Conservation (phyloP, 1,140 invertebrate genomes). For the Drosophila rhopaloa region DNA sequence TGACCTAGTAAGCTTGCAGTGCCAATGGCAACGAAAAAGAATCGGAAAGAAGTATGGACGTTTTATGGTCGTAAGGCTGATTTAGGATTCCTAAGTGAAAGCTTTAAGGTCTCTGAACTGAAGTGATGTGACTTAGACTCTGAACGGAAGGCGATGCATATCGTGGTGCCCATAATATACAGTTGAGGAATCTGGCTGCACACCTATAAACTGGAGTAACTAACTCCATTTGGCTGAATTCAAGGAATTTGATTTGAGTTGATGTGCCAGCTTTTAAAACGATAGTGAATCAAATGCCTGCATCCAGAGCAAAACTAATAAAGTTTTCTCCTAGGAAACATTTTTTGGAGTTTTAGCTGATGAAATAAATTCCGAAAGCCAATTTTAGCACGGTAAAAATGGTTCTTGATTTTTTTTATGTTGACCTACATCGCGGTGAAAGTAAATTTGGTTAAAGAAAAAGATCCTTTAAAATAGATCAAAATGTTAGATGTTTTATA, state of each 20-base stretch:
- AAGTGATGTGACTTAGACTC: conserved; percentile 30
- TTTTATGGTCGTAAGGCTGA: conserved; percentile 68
- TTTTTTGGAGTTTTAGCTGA: background rate
- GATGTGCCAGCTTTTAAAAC: background rate
- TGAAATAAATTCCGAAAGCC: background rate
- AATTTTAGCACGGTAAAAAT: background rate
- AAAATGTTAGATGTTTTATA: no score
- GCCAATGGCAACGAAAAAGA: conserved; percentile 16
- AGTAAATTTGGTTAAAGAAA: background rate
- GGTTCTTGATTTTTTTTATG: background rate
- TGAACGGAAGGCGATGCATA: conserved; percentile 14
- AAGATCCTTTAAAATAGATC: background rate
- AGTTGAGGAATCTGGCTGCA: background rate
- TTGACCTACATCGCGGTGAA: background rate
- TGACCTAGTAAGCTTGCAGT: conserved; percentile 62
- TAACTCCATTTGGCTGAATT: conserved; percentile 10
- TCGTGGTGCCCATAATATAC: conserved; percentile 22
- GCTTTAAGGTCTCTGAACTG: conserved; percentile 28
- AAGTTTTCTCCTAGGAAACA: background rate
- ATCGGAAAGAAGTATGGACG: conserved; percentile 27
- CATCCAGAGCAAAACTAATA: background rate
- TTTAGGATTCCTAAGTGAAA: conserved; percentile 50
- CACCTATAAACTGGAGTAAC: conserved; percentile 23
- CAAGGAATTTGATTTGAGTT: conserved; percentile 10
- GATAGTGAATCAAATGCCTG: background rate